Evolutionary conservation across 2,888 invertebrate species (phyloP).

Genomic region (Dorcus parallelipipedus): DNA sequence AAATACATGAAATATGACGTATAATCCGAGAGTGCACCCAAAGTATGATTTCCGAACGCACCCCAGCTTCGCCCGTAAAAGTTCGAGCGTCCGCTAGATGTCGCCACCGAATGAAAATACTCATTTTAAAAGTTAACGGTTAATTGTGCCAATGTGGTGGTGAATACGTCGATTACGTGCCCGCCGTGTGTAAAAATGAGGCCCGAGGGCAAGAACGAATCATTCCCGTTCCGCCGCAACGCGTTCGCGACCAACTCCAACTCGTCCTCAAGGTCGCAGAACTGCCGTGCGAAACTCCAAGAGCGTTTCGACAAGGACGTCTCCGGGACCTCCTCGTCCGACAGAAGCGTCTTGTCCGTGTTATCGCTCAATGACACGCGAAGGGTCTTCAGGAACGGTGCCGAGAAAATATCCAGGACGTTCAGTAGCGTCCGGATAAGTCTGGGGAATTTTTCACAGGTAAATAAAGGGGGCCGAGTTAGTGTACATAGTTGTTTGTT

Average conservation of each 20-base stretch:
- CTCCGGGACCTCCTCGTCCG: slow-evolving; percentile 22
- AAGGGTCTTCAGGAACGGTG: slow-evolving; percentile 61
- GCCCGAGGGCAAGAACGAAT: slow-evolving; percentile 31
- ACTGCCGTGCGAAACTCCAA: slow-evolving; percentile 42
- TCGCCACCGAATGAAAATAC: background rate
- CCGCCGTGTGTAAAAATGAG: slow-evolving; percentile 14
- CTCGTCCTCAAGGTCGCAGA: slow-evolving; percentile 28
- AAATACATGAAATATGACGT: too few species aligned
- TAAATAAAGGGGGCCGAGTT: slow-evolving; percentile 32
- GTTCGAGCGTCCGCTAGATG: background rate
- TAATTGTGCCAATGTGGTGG: background rate
- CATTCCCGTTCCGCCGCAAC: slow-evolving; percentile 38
- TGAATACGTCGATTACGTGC: background rate
- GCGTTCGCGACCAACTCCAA: slow-evolving; percentile 32
- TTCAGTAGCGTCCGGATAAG: slow-evolving; percentile 63
- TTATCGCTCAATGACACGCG: slow-evolving; percentile 61
- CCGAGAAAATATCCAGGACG: slow-evolving; percentile 65
- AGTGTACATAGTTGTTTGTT: background rate
- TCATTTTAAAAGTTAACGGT: background rate
- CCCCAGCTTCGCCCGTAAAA: too few species aligned
- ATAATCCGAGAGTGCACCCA: too few species aligned
- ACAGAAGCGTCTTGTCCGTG: slow-evolving; percentile 42
- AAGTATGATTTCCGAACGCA: too few species aligned
- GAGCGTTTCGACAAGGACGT: slow-evolving; percentile 37
- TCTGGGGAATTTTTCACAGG: slow-evolving; percentile 67